These are phyloP conservation scores for Hirundichthys speculiger DNA, from an alignment of 2,113 vertebrate species.

Conservation along the genomic window DNA sequence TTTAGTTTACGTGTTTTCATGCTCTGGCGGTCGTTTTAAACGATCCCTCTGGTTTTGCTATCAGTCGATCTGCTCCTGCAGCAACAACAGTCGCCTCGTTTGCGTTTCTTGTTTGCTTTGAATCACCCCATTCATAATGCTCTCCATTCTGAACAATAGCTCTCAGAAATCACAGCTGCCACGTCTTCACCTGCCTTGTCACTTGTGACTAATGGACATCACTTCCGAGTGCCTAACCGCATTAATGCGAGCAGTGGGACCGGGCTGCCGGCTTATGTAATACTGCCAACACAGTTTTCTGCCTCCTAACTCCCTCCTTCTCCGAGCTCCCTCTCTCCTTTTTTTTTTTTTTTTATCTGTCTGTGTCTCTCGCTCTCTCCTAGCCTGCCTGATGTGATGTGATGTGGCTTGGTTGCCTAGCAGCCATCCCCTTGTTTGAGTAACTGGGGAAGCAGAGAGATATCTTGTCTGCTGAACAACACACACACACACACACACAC, in stretches of 20 bases:
- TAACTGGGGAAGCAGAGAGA: slow-evolving; percentile 68
- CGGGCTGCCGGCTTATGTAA: slow-evolving; percentile 74
- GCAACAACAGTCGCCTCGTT: slow-evolving; percentile 16
- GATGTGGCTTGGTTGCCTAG: slow-evolving; percentile 78
- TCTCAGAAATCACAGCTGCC: slow-evolving; percentile 57
- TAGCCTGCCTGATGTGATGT: slow-evolving; percentile 70
- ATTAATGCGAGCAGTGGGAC: slow-evolving; percentile 73
- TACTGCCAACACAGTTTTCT: slow-evolving; percentile 66
- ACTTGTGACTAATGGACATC: slow-evolving; percentile 74
- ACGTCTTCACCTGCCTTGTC: slow-evolving; percentile 70
- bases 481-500: slow-evolving; percentile 26
- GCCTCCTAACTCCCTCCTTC: slow-evolving; percentile 56
- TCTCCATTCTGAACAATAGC: slow-evolving; percentile 56
- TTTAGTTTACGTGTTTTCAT: no score
- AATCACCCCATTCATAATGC: slow-evolving; percentile 40
- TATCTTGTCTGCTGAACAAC: slow-evolving; percentile 64
- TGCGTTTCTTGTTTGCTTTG: slow-evolving; percentile 10
- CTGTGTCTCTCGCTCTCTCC: slow-evolving; percentile 41
- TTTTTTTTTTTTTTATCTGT: slow-evolving; percentile 4
- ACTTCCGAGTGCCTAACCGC: slow-evolving; percentile 71
- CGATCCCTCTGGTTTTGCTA: slow-evolving; percentile 22
- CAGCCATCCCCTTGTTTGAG: slow-evolving; percentile 76
- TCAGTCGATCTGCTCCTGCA: slow-evolving; percentile 20
- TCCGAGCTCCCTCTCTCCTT: not conserved
- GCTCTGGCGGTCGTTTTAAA: slow-evolving; percentile 1